Base-by-base conservation (phyloP, 2,888 invertebrate species). In the Dendrolimus houi region DNA sequence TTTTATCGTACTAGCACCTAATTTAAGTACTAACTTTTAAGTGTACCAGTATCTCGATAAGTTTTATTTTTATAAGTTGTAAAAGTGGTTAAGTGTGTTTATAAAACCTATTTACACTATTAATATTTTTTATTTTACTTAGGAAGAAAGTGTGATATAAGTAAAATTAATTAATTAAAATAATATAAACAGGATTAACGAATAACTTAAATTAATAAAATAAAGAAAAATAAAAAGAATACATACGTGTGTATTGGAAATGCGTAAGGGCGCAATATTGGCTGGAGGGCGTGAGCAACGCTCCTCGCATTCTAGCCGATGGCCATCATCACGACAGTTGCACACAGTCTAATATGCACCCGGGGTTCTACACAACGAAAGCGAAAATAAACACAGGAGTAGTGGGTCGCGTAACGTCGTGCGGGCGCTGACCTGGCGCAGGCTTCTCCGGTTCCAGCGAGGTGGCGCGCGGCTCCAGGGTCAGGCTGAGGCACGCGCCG, bases 251-350 rank as follows among this genome's bases (percentile, higher is more conserved):
- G 76, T 78, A 68, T 81, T 82, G 83, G 77, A 88, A 88, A 77
- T 85, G 85, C 85, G 77, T 87, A 83, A 90, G 83, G 85, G 79
- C 84, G 79, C 85, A 87, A 77, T 81, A 82, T 83, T 84, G 85
- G 82, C 81, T 87, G 79, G 85, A 86, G 86, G 88, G 89, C 89
- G 89, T 87, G 83, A 89, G 88, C 83, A 89, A 85, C 88, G 88
- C 90, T 83, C 90, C 88, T 87, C 89, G 90, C 90, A 90, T 90
- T 85, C 90, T 90, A 90, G 88, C 89, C 89, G 81, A 87, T 82
- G 78, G 89, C 90, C 89, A 89, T 89, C 76, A 77, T 89, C 88
- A 87, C 85, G 78, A 88, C 81, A 86, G 87, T 87, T 75, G 84
- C 85, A 85, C 87, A 86, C 86, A 88, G 81, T 86, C 83, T 85